Evolutionary conservation across 2,888 invertebrate species (phyloP).

Genomic region (Eupithecia subumbrata): DNA sequence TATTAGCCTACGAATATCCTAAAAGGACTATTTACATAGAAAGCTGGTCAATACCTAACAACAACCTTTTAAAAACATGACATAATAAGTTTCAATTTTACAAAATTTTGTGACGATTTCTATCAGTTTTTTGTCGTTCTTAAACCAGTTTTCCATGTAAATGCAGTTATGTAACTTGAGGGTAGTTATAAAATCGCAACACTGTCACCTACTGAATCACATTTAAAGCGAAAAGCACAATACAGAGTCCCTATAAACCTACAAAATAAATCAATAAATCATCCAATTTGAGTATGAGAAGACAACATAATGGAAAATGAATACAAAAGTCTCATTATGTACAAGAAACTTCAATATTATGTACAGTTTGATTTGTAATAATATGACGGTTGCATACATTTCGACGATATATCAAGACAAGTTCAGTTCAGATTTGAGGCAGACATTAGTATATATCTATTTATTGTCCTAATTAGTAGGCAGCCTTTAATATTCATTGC

Average conservation of each 20-base stretch:
- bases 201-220: slow-evolving; percentile 38
- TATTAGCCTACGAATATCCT: slow-evolving; percentile 13
- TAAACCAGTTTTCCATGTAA: slow-evolving; percentile 16
- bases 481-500: neutral
- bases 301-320: slow-evolving; percentile 54
- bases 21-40: slow-evolving; percentile 18
- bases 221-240: slow-evolving; percentile 54
- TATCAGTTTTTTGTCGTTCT: neutral
- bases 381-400: slow-evolving; percentile 32
- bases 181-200: slow-evolving; percentile 19
- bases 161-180: neutral
- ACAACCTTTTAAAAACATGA: neutral
- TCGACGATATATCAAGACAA: neutral
- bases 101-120: neutral
- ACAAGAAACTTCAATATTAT: slow-evolving; percentile 61
- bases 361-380: slow-evolving; percentile 56
- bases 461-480: slow-evolving; percentile 16
- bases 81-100: neutral
- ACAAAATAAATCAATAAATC: slow-evolving; percentile 32
- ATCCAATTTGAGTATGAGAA: slow-evolving; percentile 46
- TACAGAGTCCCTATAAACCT: slow-evolving; percentile 36
- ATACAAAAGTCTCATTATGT: slow-evolving; percentile 66
- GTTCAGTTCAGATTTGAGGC: neutral
- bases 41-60: neutral
- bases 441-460: neutral